Base-by-base conservation (phyloP, 2,797 vertebrate species). In the Tragelaphus eurycerus region DNA sequence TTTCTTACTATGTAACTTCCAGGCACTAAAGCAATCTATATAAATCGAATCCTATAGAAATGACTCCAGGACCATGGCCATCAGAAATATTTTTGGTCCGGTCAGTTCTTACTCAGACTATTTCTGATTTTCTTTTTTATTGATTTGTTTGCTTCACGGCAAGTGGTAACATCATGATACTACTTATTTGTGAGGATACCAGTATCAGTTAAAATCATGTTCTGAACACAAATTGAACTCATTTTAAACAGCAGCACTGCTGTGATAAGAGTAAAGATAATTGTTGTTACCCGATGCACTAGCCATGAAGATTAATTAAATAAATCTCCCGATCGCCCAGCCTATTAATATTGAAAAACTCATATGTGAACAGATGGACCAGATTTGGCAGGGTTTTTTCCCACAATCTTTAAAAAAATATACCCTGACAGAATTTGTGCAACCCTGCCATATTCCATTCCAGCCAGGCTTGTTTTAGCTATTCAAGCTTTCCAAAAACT, bases 221-320 rank as follows among this genome's bases (percentile, higher is more conserved):
- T 95, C 43, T 86, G 23, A 95, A 87, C 67, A 93, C 76, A 96
- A 93, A 93, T 31, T 90, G 54, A 89, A 43, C 52, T 93, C 38
- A 71, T 94, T 86, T 87, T 92, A 62, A 96, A 50, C 29, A 90
- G 54, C 19, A n/a, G 1, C 34, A 67, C 84, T 91, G 60, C 81
- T 96, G 60, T 90, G 93, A 59, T 71, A 92, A 94, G n/a, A 82
- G 19, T 16, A 6, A 38, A 89, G 71, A 96, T 84, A 95, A 96
- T 64, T 91, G 27, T 96, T 67, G 10, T 34, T 91, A 76, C 54
- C 84, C 87, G 55, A 87, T 86, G 55, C 7, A 84, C 74, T n/a
- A 89, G 4, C 91, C 89, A 92, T 92, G 71, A 96, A 84, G 64
- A 62, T 55, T 91, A 89, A 90, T 97, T 85, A 97, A 96, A 96